Conservation (phyloP, 1,140 invertebrate genomes). For the Eueides isabella region DNA sequence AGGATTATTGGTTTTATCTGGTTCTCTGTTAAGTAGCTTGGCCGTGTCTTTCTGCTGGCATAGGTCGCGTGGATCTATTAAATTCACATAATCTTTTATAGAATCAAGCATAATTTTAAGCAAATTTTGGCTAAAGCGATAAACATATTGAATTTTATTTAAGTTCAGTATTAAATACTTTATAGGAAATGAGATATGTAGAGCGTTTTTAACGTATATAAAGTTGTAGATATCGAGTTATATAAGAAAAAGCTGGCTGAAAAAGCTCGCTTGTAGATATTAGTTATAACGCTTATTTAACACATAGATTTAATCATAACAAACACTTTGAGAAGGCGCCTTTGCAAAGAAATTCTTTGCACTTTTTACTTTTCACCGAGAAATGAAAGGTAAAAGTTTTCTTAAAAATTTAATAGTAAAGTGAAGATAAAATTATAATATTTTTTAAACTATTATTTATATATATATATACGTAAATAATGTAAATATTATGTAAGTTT, state of each 20-base stretch:
- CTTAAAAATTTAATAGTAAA: too few relatives aligned
- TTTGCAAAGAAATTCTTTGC: not conserved
- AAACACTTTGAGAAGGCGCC: not conserved
- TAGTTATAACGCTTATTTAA: conserved; percentile 3
- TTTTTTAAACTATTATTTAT: conserved; percentile 15
- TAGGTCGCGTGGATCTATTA: conserved; percentile 57
- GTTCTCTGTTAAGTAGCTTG: conserved; percentile 68
- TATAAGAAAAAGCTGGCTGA: not conserved
- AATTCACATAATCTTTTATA: conserved; percentile 44
- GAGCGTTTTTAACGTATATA: not conserved
- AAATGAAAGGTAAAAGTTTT: too few relatives aligned
- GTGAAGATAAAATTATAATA: too few relatives aligned
- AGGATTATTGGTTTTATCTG: conserved; percentile 65
- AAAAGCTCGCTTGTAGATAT: not conserved
- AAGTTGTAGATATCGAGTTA: not conserved
- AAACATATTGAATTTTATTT: not conserved
- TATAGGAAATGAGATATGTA: not conserved
- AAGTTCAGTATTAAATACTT: conserved; percentile 24
- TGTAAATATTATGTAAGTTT: conserved; percentile 28
- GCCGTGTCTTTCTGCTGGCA: conserved; percentile 69
- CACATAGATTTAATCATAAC: not conserved
- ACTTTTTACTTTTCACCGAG: not conserved
- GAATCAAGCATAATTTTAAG: not conserved
- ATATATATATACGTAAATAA: not conserved
- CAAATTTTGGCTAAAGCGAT: not conserved